A percentile compares a stretch with the other conserved stretches of the same genome.
Evolutionary conservation across 2,113 vertebrate genomes (phyloP).

Genomic region (Genyomyrus donnyi): DNA sequence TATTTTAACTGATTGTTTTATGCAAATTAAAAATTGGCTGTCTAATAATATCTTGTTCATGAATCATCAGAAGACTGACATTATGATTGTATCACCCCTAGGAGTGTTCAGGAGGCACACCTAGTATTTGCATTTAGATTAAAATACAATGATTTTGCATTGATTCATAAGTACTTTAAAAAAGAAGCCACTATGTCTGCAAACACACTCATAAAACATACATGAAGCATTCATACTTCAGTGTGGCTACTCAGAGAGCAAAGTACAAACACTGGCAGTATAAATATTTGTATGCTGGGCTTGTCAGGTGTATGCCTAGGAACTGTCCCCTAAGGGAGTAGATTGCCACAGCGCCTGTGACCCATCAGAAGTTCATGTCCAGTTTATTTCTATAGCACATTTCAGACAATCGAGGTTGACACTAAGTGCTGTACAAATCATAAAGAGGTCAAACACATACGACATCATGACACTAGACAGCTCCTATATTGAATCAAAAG

Average conservation of each 20-base stretch:
- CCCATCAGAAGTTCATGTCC: background rate
- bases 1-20: too few relatives aligned
- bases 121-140: background rate
- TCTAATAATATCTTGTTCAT: too few relatives aligned
- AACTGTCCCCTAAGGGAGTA: background rate
- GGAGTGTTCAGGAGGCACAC: background rate
- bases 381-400: too few relatives aligned
- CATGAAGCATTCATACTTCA: background rate
- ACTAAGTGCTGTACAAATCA: too few relatives aligned
- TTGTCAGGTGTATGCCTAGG: background rate
- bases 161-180: background rate
- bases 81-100: too few relatives aligned
- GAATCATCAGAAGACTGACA: too few relatives aligned
- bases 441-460: too few relatives aligned
- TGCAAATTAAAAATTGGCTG: too few relatives aligned
- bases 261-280: background rate
- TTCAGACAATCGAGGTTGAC: too few relatives aligned
- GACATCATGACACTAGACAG: too few relatives aligned
- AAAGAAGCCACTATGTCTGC: background rate
- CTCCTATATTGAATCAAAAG: too few relatives aligned
- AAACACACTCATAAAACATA: background rate
- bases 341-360: background rate
- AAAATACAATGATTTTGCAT: background rate
- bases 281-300: background rate
- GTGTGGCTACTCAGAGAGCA: background rate